phyloP scores from a whole-genome alignment of 1,140 invertebrate species.

The Microvelia longipes region DNA sequence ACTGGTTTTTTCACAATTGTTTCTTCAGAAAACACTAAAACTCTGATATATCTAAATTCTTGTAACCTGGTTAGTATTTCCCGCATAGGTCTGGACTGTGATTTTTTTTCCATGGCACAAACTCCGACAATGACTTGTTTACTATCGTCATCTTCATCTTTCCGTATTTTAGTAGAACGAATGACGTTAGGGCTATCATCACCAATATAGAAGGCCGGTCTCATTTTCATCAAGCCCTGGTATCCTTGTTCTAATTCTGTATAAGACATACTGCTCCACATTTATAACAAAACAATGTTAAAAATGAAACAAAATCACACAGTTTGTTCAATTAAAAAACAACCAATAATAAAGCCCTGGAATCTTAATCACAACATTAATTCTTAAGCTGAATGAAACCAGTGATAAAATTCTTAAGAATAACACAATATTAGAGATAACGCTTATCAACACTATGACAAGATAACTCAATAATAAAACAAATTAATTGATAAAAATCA shows the following conservation, averaged over 20 bases:
- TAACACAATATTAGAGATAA: no score
- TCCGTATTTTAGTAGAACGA: conserved; percentile 13
- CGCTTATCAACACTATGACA: no score
- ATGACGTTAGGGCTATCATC: conserved; percentile 17
- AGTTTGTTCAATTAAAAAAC: no score
- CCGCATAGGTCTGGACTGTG: conserved; percentile 95
- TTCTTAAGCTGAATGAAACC: no score
- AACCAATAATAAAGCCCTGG: no score
- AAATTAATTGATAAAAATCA: no score
- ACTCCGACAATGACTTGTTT: conserved; percentile 88
- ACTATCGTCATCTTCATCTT: conserved; percentile 30
- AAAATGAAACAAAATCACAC: no score
- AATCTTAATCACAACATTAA: no score
- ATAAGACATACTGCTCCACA: conserved; percentile 54
- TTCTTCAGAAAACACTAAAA: conserved; percentile 83
- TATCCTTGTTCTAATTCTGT: conserved; percentile 78
- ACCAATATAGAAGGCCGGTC: conserved; percentile 50
- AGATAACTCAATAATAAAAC: no score
- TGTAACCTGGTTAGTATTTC: conserved; percentile 88
- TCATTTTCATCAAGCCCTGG: conserved; percentile 55
- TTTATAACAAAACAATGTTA: no score
- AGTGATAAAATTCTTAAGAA: no score
- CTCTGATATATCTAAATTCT: conserved; percentile 92
- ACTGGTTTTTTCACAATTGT: conserved; percentile 89
- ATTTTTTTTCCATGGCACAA: conserved; percentile 98